Base-by-base conservation (phyloP, 2,113 vertebrate species). In the Dryoscopus gambensis region DNA sequence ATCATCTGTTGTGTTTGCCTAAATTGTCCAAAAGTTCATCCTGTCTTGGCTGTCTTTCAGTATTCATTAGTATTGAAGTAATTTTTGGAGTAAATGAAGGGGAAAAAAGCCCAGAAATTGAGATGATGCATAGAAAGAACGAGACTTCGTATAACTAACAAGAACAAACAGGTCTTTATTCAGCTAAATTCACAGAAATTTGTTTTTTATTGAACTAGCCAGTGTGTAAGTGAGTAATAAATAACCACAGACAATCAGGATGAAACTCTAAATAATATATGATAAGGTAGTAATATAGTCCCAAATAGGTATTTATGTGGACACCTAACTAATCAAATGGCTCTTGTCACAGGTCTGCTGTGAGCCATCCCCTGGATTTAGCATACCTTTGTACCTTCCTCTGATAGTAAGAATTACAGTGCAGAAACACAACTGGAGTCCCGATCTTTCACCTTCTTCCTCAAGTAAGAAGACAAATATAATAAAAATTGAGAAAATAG, bases 11-110 rank as follows among this genome's bases (percentile, higher is more conserved):
- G 11, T 95, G 90, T 91, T 91, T 96, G 93, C 65, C 94, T 94
- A 97, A 95, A 96, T 97, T 95, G 93, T 96, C 63, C 84, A 89
- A 83, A 97, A 95, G 44, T 97, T 97, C 88, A 89, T 52, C 83
- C 62, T 93, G 62, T 70, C 89, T 89, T 94, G 95, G 88, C 89
- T 97, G 88, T 94, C 89, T 94, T 95, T 91, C 86, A 88, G 90
- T 94, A 94, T 96, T 95, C 95, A 93, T 95, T 97, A 96, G 47
- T 84, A 92, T 30, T 94, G 78, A 96, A 96, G 80, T 93, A 68
- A 93, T 86, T 86, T 87, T 78, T 87, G 19, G 86, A 85, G 77
- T 85, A 96, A 96, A 95, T 81, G 87, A 95, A 95, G 82, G 67
- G 71, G 52, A 44, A 94, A 95, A 91, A 65, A 84, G 85, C 65